A percentile compares a stretch with the other conserved stretches of the same genome.
Evolutionary conservation across 2,888 invertebrate species (phyloP).

Genomic region (Meandrusa payeni): DNA sequence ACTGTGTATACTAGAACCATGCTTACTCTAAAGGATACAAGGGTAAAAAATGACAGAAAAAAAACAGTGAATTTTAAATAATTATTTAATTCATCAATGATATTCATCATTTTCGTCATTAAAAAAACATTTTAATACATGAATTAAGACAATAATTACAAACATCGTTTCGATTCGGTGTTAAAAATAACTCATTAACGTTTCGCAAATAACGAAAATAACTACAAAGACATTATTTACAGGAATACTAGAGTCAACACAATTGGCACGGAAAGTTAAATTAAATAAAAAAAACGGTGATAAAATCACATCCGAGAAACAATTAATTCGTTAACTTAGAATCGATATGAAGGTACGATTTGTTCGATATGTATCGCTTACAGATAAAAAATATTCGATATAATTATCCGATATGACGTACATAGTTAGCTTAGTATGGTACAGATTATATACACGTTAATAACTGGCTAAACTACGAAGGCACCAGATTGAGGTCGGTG

Average conservation of each 20-base stretch:
- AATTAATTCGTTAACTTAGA: conserved; percentile 42
- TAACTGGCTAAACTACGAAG: conserved; percentile 69
- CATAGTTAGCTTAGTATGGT: conserved; percentile 45
- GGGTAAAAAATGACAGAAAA: conserved; percentile 31
- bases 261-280: conserved; percentile 69
- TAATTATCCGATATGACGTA: conserved; percentile 50
- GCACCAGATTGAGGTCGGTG: conserved; percentile 80
- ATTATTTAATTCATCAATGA: conserved; percentile 63
- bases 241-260: conserved; percentile 42
- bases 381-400: conserved; percentile 38
- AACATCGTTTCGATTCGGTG: conserved; percentile 24
- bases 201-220: conserved; percentile 27
- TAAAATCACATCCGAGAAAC: conserved; percentile 31
- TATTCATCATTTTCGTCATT: conserved; percentile 54
- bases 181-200: conserved; percentile 22
- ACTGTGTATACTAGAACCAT: no score
- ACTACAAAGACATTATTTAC: conserved; percentile 41
- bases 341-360: conserved; percentile 59
- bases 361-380: conserved; percentile 74
- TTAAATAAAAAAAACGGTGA: conserved; percentile 40
- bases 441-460: conserved; percentile 70
- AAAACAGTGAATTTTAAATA: conserved; percentile 44
- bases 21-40: no score
- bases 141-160: conserved; percentile 45
- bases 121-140: conserved; percentile 42